Evolutionary conservation across 2,888 invertebrate species (phyloP).

Genomic region (Andrena chrysosceles): DNA sequence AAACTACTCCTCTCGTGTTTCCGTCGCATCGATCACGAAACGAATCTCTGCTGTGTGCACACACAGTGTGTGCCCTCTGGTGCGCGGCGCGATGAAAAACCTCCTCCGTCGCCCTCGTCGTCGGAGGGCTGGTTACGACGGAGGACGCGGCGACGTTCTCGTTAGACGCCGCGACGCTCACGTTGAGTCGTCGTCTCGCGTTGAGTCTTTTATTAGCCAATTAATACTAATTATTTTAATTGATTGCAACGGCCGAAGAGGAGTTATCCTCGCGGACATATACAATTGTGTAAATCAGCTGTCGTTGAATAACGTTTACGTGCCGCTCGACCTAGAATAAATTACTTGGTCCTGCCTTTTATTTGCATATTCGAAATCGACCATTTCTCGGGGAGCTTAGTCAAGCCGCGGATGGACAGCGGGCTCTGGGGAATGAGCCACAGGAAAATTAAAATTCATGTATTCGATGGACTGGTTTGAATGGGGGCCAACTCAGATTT

Average conservation of each 20-base stretch:
- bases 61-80: slow-evolving; percentile 5
- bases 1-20: slow-evolving; percentile 69
- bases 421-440: neutral
- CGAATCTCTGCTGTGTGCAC: slow-evolving; percentile 38
- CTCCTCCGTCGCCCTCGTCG: neutral
- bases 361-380: slow-evolving; percentile 40
- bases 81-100: slow-evolving; percentile 14
- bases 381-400: slow-evolving; percentile 19
- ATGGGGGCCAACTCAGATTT: neutral
- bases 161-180: neutral
- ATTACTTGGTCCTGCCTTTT: slow-evolving; percentile 12
- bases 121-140: slow-evolving; percentile 5
- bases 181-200: neutral
- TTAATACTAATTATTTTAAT: slow-evolving; percentile 53
- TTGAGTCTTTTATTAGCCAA: slow-evolving; percentile 35
- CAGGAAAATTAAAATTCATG: slow-evolving; percentile 30
- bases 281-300: slow-evolving; percentile 30
- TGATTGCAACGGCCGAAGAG: slow-evolving; percentile 39
- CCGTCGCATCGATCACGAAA: slow-evolving; percentile 61
- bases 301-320: slow-evolving; percentile 43
- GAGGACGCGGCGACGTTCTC: neutral
- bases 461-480: slow-evolving; percentile 21
- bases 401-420: neutral
- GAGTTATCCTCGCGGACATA: slow-evolving; percentile 34
- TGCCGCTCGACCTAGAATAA: slow-evolving; percentile 22